Evolutionary conservation across 64 coral and sea anemone genomes (phyloP), one percentile per base, ranked within the genome.

Genomic region (Montipora foliosa): DNA sequence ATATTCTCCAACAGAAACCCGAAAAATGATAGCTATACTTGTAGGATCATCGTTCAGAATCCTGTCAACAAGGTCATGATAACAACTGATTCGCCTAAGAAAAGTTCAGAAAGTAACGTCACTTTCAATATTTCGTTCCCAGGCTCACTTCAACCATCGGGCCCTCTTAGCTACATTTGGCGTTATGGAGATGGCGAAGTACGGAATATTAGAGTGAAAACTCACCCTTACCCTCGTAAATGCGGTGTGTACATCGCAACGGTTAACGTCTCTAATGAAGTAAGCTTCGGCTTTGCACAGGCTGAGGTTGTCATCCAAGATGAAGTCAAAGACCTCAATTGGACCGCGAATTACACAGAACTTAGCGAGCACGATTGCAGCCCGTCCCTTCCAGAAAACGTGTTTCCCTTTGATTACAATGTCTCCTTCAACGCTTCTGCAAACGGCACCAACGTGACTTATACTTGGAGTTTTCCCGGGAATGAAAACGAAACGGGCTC

Each of bases 361-460:
- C 24, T 24, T 24, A 24, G 24, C 24, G 0, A 0, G 24, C 24
- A 24, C 24, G 24, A 0, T 24, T 24, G 24, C 24, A 24, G 24
- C 24, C 24, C 24, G 24, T 24, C 24, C 24, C 24, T 24, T 24
- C 24, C 24, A 24, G 24, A 24, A 24, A 24, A 24, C 24, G 24
- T 24, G 24, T 93, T 87, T 70, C 64, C 68, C 53, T 21, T n/a
- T 11, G 74, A 93, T 25, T 52, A 75, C 20, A 57, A 87, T 6
- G 71, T 93, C 8, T 14, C n/a, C 15, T 93, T 93, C 2, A 59
- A 13, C 16, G 60, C 81, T 1, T 84, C 29, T 5, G 72, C 44
- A 13, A 84, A 87, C 14, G 91, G 91, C 19, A 84, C 91, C 6
- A 93, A 93, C 46, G 80, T 87, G 17, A 78, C 91, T 16, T 93